phyloP scores from a whole-genome alignment of 2,888 invertebrate genomes.

The Sipha maydis region DNA sequence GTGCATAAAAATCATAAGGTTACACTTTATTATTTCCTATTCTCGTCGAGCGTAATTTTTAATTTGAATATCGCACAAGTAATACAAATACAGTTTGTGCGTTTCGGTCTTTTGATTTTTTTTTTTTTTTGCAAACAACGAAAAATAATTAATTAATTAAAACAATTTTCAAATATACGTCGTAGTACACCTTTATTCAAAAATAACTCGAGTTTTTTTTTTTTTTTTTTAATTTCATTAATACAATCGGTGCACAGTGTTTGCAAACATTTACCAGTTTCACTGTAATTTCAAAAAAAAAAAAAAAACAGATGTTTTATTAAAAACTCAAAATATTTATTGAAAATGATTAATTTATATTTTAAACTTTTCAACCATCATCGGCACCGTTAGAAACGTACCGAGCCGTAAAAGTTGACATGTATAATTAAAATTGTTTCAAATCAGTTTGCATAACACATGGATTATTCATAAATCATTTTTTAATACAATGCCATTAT shows the following conservation, averaged over 20 bases:
- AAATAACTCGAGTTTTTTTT: neutral
- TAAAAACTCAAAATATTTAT: conserved; percentile 15
- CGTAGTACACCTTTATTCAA: too few relatives aligned
- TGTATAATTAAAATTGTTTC: neutral
- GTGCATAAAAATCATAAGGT: neutral
- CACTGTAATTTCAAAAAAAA: neutral
- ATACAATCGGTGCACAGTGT: neutral
- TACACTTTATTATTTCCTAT: neutral
- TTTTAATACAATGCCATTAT: neutral
- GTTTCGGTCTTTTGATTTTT: neutral
- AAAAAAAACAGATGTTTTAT: conserved; percentile 6
- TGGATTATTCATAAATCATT: neutral
- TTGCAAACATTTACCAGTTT: neutral
- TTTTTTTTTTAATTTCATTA: neutral
- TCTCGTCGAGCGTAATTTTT: neutral
- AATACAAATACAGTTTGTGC: neutral
- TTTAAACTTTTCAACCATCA: conserved; percentile 32
- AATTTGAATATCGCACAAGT: neutral
- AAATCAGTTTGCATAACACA: neutral
- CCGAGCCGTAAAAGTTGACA: neutral
- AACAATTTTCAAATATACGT: neutral
- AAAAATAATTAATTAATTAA: conserved; percentile 1
- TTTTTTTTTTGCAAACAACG: neutral
- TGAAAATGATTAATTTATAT: conserved; percentile 24
- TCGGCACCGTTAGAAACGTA: neutral